These are phyloP conservation scores for Megaceryle torquata DNA, from an alignment of 2,113 vertebrate species.

Conservation along the genomic window DNA sequence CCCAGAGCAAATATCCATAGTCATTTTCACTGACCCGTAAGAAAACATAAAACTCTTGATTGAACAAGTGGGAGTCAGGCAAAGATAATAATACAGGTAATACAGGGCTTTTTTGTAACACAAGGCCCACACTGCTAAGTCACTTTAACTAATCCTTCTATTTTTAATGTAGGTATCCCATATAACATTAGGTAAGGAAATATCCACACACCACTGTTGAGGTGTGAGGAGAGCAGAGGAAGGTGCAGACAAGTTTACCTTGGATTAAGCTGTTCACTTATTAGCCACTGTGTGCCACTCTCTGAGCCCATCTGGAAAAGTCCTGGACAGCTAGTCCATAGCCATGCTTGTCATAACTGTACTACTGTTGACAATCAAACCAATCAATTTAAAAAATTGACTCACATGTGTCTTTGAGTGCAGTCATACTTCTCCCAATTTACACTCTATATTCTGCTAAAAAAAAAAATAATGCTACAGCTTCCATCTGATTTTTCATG, in stretches of 20 bases:
- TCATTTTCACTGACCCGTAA: background rate
- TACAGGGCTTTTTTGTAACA: background rate
- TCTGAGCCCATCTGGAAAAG: background rate
- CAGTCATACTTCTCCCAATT: background rate
- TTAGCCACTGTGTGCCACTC: fast-evolving
- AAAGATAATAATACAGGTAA: background rate
- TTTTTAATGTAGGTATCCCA: background rate
- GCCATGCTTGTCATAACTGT: background rate
- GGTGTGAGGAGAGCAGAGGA: background rate
- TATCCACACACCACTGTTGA: background rate
- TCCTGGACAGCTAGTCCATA: background rate
- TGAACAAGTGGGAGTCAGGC: background rate
- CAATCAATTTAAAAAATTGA: background rate
- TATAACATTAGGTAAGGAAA: background rate
- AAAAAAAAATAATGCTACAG: background rate
- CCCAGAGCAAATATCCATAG: background rate
- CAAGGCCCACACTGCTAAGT: background rate
- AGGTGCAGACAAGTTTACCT: background rate
- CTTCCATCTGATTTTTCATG: background rate
- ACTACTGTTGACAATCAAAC: background rate
- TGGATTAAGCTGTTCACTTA: background rate
- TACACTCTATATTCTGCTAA: background rate
- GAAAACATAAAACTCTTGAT: background rate
- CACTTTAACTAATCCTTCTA: background rate
- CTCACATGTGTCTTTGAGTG: background rate